A percentile compares a stretch with the other conserved stretches of the same genome.
phyloP scores from a whole-genome alignment of 2,888 invertebrate species.

The Blera fallax region DNA sequence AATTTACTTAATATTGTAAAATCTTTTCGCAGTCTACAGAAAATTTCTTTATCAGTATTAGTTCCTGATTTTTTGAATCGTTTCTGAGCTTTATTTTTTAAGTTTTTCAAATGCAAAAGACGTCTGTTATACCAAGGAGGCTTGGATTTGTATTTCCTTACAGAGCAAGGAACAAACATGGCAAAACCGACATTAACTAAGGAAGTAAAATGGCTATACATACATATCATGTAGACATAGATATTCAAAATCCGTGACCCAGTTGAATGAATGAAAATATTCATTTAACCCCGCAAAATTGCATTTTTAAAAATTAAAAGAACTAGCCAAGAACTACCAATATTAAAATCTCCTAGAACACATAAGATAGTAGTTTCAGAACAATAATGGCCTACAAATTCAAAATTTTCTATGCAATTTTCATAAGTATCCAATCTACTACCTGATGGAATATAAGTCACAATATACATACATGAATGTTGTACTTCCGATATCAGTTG shows the following conservation, averaged over 20 bases:
- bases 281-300: too few species aligned
- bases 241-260: too few species aligned
- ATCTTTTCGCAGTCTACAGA: neutral
- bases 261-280: too few species aligned
- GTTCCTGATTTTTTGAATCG: neutral
- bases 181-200: too few species aligned
- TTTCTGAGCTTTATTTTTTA: too few species aligned
- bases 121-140: too few species aligned
- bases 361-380: constrained; percentile 2
- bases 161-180: too few species aligned
- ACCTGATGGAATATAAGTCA: neutral
- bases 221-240: too few species aligned
- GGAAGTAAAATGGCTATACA: too few species aligned
- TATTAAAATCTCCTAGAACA: neutral
- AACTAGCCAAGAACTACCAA: too few species aligned
- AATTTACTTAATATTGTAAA: neutral
- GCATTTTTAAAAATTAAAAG: too few species aligned
- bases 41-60: neutral
- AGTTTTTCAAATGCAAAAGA: neutral
- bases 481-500: neutral
- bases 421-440: neutral
- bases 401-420: constrained; percentile 8
- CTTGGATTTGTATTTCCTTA: too few species aligned
- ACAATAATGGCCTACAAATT: neutral
- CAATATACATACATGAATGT: neutral